Conservation (phyloP, 2,888 invertebrate species). For the Lasioglossum vierecki region DNA sequence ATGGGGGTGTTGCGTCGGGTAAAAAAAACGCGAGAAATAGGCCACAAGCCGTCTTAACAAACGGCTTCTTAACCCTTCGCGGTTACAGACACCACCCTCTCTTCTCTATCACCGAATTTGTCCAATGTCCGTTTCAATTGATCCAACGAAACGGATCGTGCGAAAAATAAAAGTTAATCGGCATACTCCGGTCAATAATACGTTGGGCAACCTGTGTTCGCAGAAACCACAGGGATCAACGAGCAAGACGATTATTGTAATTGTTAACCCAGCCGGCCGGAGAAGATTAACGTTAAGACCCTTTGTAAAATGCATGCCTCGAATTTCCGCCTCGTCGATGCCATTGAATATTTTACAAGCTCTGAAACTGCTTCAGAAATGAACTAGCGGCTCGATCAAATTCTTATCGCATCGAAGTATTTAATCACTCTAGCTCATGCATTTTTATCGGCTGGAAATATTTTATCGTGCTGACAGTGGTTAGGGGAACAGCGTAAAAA, state of each 20-base stretch:
- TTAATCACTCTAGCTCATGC: neutral
- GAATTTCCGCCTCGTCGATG: neutral
- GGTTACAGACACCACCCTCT: neutral
- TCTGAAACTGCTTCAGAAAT: neutral
- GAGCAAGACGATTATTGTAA: neutral
- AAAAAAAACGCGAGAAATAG: slow-evolving; percentile 26
- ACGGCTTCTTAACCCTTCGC: neutral
- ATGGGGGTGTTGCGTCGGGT: slow-evolving; percentile 31
- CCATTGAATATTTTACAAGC: neutral
- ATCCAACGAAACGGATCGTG: neutral
- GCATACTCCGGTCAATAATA: neutral
- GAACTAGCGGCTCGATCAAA: neutral
- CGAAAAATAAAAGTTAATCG: neutral
- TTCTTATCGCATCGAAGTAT: slow-evolving; percentile 1
- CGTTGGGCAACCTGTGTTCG: neutral
- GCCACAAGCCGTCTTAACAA: neutral
- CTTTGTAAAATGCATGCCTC: neutral
- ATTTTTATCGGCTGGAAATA: neutral
- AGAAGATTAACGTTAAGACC: neutral
- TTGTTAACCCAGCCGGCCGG: neutral
- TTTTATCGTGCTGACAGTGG: neutral
- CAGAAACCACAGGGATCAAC: neutral
- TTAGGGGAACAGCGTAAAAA: neutral
- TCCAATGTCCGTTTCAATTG: no score
- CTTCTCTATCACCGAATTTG: neutral